These are phyloP conservation scores for Tethea ocularis DNA, from an alignment of 2,888 invertebrate species.

Conservation along the genomic window DNA sequence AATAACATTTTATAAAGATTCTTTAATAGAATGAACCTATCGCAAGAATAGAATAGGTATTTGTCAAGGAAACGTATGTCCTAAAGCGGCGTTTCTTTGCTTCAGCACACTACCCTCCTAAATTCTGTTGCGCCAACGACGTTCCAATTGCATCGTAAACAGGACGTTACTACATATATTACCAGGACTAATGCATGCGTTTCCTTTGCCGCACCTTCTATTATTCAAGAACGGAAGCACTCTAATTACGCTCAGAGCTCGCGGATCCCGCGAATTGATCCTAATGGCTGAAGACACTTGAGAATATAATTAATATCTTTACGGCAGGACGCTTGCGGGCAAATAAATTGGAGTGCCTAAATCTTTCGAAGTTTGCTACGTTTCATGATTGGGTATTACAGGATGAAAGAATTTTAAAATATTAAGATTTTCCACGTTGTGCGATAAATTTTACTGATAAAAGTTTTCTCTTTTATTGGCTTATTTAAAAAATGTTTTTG, in stretches of 20 bases:
- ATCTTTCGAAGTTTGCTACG: background rate
- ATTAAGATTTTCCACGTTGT: background rate
- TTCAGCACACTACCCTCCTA: constrained; percentile 18
- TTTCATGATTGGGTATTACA: background rate
- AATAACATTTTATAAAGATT: too few relatives aligned
- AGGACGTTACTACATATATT: constrained; percentile 53
- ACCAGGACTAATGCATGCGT: constrained; percentile 54
- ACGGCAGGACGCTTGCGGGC: background rate
- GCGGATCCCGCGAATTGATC: constrained; percentile 12
- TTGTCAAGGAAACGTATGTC: too few relatives aligned
- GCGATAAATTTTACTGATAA: background rate
- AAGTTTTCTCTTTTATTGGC: too few relatives aligned
- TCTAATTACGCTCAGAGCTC: constrained; percentile 47
- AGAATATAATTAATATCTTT: constrained; percentile 5
- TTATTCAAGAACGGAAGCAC: constrained; percentile 60
- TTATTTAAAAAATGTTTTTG: too few relatives aligned
- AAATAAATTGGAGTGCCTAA: background rate
- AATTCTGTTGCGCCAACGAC: constrained; percentile 23
- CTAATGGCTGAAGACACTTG: background rate
- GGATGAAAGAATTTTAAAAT: background rate
- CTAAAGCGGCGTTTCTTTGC: too few relatives aligned
- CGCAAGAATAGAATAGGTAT: too few relatives aligned
- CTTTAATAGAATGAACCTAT: too few relatives aligned
- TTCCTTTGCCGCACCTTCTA: constrained; percentile 64
- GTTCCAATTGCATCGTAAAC: constrained; percentile 59